Base-by-base conservation (phyloP, 2,888 invertebrate species). In the Diabrotica balteata region DNA sequence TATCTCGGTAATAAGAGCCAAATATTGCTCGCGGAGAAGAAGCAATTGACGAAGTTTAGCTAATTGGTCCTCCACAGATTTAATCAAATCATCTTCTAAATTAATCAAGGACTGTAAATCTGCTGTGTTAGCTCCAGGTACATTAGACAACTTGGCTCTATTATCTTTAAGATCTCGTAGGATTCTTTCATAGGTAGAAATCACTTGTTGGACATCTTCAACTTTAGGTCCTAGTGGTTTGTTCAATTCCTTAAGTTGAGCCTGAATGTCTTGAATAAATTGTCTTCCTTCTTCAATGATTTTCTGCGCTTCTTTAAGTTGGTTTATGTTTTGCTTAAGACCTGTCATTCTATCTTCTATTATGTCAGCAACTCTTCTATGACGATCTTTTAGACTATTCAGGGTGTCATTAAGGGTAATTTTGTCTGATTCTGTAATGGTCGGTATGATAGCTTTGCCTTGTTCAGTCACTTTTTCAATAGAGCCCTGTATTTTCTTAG, bases 181-280 rank as follows among this genome's bases (percentile, higher is more conserved):
- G 59, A 95, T 91, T 74, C 89, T 88, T 84, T 94, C 94, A 77
- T 94, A 94, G 1, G 91, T 88, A 49, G 88, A 87, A 43, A 94
- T 86, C 74, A 95, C 87, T n/a, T 91, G 90, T 80, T 95, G 92
- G 0, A 96, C 96, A 81, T 97, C 97, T 80, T 96, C 94, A 2
- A 93, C 92, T 79, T 91, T 91, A 63, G 91, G 91, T 9, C 97
- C 96, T 49, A 96, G 90, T 0, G 96, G 96, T 82, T 92, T 92
- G 78, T 92, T 93, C 2, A 96, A 84, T 67, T 92, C 91, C 73
- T 93, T 91, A 11, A 97, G 83, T 80, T 95, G 92, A 67, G 90
- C 90, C 80, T 96, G 94, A n/a, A 96, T 90, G 75, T 90, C 89
- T 63, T 90, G 90, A 80, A 95, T 88, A 83, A 94, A 93, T 79